Evolutionary conservation across 2,113 vertebrate genomes (phyloP).

Genomic region (Cyprinodon variegatus): DNA sequence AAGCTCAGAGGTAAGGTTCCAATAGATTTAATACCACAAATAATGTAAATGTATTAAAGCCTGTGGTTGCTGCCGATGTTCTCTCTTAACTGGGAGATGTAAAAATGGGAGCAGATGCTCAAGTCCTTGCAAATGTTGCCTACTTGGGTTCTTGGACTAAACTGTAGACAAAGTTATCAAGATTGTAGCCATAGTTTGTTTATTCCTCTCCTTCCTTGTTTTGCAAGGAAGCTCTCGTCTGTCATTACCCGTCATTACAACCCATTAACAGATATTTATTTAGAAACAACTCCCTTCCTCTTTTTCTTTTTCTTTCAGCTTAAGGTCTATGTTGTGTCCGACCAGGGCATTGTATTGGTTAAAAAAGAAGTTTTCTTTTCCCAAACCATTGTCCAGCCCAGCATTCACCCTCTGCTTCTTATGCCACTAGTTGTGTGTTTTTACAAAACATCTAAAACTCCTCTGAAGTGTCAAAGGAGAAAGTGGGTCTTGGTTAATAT

Average conservation of each 20-base stretch:
- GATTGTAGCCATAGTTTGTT: slow-evolving; percentile 75
- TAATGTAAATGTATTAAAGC: slow-evolving; percentile 1
- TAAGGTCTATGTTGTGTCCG: slow-evolving; percentile 34
- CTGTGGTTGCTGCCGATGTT: slow-evolving; percentile 15
- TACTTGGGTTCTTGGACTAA: slow-evolving; percentile 51
- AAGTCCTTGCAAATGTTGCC: slow-evolving; percentile 53
- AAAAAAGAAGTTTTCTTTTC: slow-evolving; percentile 42
- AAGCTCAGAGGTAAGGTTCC: slow-evolving; percentile 3
- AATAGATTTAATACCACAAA: neutral
- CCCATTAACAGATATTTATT: slow-evolving; percentile 84
- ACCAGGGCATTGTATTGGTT: slow-evolving; percentile 66
- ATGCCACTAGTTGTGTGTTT: neutral
- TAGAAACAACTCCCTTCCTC: slow-evolving; percentile 79
- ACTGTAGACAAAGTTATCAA: slow-evolving; percentile 59
- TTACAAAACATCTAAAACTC: slow-evolving; percentile 2
- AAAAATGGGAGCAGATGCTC: slow-evolving; percentile 39
- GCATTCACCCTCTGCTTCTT: slow-evolving; percentile 20
- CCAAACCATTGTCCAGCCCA: slow-evolving; percentile 44
- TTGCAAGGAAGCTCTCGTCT: slow-evolving; percentile 77
- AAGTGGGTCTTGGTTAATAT: neutral
- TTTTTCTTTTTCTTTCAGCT: slow-evolving; percentile 60
- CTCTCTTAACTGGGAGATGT: slow-evolving; percentile 12
- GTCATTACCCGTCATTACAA: slow-evolving; percentile 83
- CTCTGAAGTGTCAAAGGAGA: neutral
- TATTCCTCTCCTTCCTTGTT: slow-evolving; percentile 71